Evolutionary conservation across 2,113 vertebrate genomes (phyloP).

Genomic region (Trogon surrucura): DNA sequence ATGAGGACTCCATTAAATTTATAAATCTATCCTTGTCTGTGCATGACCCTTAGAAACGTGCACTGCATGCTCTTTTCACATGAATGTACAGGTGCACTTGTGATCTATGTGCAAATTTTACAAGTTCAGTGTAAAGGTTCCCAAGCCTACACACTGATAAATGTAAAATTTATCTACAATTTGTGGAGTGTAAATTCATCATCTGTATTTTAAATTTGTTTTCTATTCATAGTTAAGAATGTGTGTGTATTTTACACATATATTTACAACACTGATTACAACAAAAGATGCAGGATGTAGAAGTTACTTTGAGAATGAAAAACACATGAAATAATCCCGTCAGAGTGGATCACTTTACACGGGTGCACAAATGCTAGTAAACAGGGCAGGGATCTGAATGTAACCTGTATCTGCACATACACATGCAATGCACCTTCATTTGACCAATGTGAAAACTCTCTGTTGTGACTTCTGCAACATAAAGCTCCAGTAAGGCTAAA

Average conservation of each 20-base stretch:
- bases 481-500: background rate
- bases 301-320: background rate
- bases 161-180: background rate
- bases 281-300: background rate
- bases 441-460: background rate
- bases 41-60: background rate
- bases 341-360: background rate
- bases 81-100: background rate
- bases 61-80: background rate
- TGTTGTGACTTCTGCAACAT: background rate
- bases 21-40: background rate
- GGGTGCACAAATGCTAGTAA: background rate
- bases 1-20: background rate
- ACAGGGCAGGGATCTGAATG: background rate
- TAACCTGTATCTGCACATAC: background rate
- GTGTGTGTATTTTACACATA: background rate
- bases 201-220: background rate
- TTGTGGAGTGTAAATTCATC: background rate
- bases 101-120: background rate
- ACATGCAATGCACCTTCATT: background rate
- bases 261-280: background rate
- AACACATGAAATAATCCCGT: background rate
- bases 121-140: background rate
- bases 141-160: background rate
- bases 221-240: background rate